Evolutionary conservation across 2,113 vertebrate species (phyloP), one percentile per base, ranked within the genome.

Genomic region (Rhombomys opimus): DNA sequence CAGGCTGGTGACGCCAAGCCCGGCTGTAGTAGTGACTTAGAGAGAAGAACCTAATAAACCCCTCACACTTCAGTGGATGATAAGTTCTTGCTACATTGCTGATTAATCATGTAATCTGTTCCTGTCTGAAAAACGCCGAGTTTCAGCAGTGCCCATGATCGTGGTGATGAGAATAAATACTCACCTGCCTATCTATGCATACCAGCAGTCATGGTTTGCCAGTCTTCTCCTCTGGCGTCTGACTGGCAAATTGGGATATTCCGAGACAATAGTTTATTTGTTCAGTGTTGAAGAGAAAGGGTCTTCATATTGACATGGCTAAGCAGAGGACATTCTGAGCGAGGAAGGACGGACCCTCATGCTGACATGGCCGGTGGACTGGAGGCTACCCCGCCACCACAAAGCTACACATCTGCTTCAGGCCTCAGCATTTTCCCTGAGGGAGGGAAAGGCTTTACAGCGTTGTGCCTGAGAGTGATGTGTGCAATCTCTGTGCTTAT

Each of bases 261-360:
- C 30, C 32, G n/a, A 46, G 35, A 50, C 6, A 18, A 6, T 61
- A 1, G 1, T 68, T 27, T 20, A 27, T 30, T 52, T 65, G 59
- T 25, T n/a, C 8, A 46, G 59, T 11, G 18, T 35, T 17, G 35
- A 54, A 41, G 11, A 22, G 76, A 86, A 80, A 54, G 23, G 5
- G 0, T 17, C 13, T 11, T 50, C 30, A 4, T 9, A 11, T 4
- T 7, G 35, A 11, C 18, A 2, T 8, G 27, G 14, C 6, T 23
- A 22, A n/a, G 73, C 27, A 3, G 25, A n/a, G 25, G 41, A 30
- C 7, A 8, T 80, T 70, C 7, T 1, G 25, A 8, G 32, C 20
- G 7, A 85, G 14, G 50, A 50, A 7, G 73, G 10, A 10, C 27
- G 8, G 25, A 41, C 23, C n/a, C 59, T 46, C 3, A 11, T 46